Conservation (phyloP, 2,113 vertebrate species). For the Varanus salvator region DNA sequence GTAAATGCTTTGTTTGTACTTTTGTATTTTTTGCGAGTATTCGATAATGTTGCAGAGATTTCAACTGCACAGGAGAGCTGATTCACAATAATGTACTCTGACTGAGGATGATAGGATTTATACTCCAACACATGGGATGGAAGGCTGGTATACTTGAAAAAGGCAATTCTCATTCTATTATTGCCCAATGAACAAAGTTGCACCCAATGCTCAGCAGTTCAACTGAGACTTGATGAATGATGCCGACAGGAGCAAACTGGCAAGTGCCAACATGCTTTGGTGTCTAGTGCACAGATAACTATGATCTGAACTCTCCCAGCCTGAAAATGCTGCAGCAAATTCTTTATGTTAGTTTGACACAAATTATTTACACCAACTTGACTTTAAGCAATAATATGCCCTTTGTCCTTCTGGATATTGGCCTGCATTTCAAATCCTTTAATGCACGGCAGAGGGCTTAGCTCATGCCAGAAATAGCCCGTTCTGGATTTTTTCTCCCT, state of each 20-base stretch:
- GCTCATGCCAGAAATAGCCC: not conserved
- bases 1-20: too few species aligned
- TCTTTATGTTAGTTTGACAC: not conserved
- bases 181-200: not conserved
- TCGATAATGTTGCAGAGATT: too few species aligned
- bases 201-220: not conserved
- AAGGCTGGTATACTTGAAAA: not conserved
- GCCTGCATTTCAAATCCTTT: not conserved
- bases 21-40: too few species aligned
- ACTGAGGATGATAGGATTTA: too few species aligned
- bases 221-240: not conserved
- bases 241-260: not conserved
- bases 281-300: not conserved
- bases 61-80: too few species aligned
- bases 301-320: not conserved
- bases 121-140: too few species aligned
- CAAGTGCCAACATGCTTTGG: not conserved
- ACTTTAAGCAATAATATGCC: not conserved
- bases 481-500: not conserved
- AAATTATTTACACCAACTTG: not conserved
- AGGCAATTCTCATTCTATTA: not conserved
- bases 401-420: not conserved
- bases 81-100: too few species aligned
- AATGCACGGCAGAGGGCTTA: not conserved
- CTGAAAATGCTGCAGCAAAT: not conserved